These are phyloP conservation scores for Corella eumyota DNA, from an alignment of 23 tunicate genomes.

Conservation along the genomic window DNA sequence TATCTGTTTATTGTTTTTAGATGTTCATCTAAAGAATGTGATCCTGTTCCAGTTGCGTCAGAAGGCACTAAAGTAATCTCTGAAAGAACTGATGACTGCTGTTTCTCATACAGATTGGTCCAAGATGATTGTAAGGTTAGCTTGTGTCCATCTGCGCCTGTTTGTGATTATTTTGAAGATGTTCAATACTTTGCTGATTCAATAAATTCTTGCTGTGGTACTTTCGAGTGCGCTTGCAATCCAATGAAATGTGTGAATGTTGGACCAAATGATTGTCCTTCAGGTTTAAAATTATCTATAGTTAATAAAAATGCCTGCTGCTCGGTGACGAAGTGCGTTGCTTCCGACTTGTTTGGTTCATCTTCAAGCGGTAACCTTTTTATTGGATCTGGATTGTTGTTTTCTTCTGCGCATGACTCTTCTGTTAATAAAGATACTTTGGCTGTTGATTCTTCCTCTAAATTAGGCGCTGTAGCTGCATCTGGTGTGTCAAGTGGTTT, in stretches of 20 bases:
- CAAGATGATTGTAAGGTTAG: slow-evolving; percentile 33
- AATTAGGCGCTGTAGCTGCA: too few species aligned
- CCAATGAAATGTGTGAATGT: slow-evolving; percentile 46
- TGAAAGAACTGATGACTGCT: slow-evolving; percentile 81
- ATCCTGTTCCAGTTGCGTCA: slow-evolving; percentile 41
- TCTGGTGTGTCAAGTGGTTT: too few species aligned
- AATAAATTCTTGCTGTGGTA: slow-evolving; percentile 45
- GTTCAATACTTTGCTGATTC: slow-evolving; percentile 34
- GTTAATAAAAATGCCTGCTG: slow-evolving; percentile 51
- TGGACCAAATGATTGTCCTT: slow-evolving; percentile 33
- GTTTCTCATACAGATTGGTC: slow-evolving; percentile 51
- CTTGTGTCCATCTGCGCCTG: slow-evolving; percentile 28
- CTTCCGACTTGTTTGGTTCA: neutral
- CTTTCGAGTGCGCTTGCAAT: slow-evolving; percentile 89
- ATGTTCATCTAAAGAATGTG: slow-evolving; percentile 31
- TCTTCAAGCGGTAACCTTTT: neutral
- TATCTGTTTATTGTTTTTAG: slow-evolving; percentile 21
- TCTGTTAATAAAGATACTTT: neutral
- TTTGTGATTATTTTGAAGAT: slow-evolving; percentile 79
- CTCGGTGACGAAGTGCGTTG: slow-evolving; percentile 50
- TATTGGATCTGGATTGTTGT: neutral
- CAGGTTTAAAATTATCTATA: slow-evolving; percentile 8
- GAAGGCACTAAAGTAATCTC: slow-evolving; percentile 50
- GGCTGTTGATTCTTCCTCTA: neutral
- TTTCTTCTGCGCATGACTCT: neutral